Percentiles rank a stretch among this genome's conserved stretches.
These are phyloP conservation scores for Gymnoscopelus braueri DNA, from an alignment of 2,797 vertebrate genomes.

Conservation along the genomic window DNA sequence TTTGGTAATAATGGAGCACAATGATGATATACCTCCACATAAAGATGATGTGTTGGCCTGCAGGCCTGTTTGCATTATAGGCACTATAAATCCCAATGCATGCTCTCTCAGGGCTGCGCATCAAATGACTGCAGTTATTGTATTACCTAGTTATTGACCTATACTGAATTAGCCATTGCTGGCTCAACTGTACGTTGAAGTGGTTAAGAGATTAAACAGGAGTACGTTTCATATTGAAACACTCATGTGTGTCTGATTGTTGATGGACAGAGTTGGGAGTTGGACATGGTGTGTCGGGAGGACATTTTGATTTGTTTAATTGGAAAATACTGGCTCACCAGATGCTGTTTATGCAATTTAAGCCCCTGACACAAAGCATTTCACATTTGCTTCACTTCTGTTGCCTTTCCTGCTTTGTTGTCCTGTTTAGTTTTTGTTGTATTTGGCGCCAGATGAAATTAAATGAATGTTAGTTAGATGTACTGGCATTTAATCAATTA, in stretches of 20 bases:
- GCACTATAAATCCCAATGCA: constrained; percentile 59
- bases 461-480: constrained; percentile 66
- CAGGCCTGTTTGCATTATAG: constrained; percentile 62
- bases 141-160: constrained; percentile 63
- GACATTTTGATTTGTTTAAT: constrained; percentile 62
- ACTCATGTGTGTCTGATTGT: constrained; percentile 32
- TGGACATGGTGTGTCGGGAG: constrained; percentile 17
- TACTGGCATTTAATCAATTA: constrained; percentile 74
- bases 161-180: constrained; percentile 74
- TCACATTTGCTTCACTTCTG: constrained; percentile 50
- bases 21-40: constrained; percentile 60
- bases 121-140: constrained; percentile 60
- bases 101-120: constrained; percentile 51
- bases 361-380: constrained; percentile 63
- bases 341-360: constrained; percentile 79
- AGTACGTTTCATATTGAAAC: background rate
- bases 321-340: constrained; percentile 65
- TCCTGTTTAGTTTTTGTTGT: constrained; percentile 43
- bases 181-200: constrained; percentile 63
- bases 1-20: constrained; percentile 48
- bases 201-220: constrained; percentile 50
- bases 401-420: constrained; percentile 27
- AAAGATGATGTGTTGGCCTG: constrained; percentile 66
- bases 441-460: constrained; percentile 55
- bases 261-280: constrained; percentile 33